These are phyloP conservation scores for Pristionchus arcanus DNA, from an alignment of 2,888 invertebrate species.

Conservation along the genomic window DNA sequence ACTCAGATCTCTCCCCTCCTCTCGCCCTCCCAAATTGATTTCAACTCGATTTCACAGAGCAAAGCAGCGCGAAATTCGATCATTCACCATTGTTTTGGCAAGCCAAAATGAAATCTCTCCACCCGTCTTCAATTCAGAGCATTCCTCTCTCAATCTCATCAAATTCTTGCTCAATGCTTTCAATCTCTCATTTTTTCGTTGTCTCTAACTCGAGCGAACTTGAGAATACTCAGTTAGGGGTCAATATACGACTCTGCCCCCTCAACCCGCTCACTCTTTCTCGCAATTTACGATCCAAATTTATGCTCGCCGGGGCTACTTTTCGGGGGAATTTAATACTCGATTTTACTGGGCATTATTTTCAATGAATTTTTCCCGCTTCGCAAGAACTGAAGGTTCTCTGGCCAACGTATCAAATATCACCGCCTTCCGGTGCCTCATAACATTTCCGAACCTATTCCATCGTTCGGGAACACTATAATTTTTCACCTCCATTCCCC, in stretches of 20 bases:
- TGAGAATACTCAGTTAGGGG: constrained; percentile 26
- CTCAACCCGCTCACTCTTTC: not conserved
- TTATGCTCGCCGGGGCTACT: not conserved
- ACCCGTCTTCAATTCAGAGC: not conserved
- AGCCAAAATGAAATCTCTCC: not conserved
- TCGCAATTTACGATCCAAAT: not conserved
- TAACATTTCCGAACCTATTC: not conserved
- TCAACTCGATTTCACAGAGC: constrained; percentile 8
- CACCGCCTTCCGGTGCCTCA: not conserved
- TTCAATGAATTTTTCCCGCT: not conserved
- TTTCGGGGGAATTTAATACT: too few species aligned
- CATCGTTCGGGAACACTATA: not conserved
- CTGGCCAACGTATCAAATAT: not conserved
- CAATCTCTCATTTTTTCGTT: not conserved
- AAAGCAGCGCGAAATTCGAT: constrained; percentile 22
- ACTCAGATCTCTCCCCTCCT: not conserved
- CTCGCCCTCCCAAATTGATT: constrained; percentile 10
- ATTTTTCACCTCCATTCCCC: too few species aligned
- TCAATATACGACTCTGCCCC: constrained; percentile 8
- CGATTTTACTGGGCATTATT: not conserved
- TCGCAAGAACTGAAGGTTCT: not conserved
- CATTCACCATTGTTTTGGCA: constrained; percentile 31
- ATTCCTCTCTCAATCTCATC: not conserved
- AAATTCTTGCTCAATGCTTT: not conserved
- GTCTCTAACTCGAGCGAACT: constrained; percentile 20